phyloP scores from a whole-genome alignment of 2,797 vertebrate genomes.

The Tenualosa thibaudeaui region DNA sequence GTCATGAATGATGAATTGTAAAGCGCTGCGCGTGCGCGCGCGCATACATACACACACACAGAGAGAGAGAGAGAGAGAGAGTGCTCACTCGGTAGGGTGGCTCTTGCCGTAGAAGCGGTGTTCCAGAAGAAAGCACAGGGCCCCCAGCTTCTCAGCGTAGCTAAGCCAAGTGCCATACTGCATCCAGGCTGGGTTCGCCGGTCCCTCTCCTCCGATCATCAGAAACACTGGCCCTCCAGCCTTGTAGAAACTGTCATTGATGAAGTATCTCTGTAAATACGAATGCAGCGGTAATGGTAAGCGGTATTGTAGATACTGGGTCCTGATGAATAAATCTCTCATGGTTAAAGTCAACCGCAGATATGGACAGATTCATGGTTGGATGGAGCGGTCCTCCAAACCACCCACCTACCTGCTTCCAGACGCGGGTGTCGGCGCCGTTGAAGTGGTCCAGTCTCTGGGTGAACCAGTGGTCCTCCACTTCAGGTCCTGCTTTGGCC shows the following conservation, averaged over 20 bases:
- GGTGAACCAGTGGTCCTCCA: constrained; percentile 67
- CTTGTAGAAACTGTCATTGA: constrained; percentile 63
- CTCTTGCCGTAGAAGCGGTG: constrained; percentile 78
- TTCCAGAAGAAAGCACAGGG: constrained; percentile 68
- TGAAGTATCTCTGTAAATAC: constrained; percentile 69
- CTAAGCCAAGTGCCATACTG: constrained; percentile 64
- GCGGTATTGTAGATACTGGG: too few relatives aligned
- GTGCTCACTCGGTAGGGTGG: constrained; percentile 62
- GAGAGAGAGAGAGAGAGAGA: neutral
- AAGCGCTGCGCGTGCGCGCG: neutral
- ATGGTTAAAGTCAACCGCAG: too few relatives aligned
- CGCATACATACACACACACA: neutral
- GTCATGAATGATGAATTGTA: neutral
- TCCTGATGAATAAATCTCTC: too few relatives aligned
- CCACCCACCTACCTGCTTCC: constrained; percentile 68
- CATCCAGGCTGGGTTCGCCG: constrained; percentile 68
- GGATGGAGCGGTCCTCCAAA: neutral
- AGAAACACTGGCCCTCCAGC: constrained; percentile 70
- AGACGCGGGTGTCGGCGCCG: constrained; percentile 66
- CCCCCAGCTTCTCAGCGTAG: constrained; percentile 66
- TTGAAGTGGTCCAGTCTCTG: constrained; percentile 76
- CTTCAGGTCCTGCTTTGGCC: neutral
- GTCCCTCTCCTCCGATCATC: constrained; percentile 71
- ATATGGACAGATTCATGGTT: neutral
- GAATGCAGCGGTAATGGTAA: neutral